Conservation (phyloP, 1,140 invertebrate genomes). For the Drosophila virilis region DNA sequence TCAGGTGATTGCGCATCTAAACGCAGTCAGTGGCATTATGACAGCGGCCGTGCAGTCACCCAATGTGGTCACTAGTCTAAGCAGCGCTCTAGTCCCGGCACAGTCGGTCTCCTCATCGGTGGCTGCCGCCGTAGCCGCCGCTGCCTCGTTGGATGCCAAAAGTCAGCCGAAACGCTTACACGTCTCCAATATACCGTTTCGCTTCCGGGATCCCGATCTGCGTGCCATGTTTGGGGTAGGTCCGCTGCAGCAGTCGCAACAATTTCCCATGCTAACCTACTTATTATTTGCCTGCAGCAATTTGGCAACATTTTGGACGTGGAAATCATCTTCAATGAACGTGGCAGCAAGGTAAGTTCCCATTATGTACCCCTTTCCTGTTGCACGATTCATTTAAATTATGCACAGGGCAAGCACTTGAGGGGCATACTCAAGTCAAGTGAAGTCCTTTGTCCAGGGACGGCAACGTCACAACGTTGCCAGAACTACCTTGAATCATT, state of each 20-base stretch:
- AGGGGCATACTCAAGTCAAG: slow-evolving; percentile 1
- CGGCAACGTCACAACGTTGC: slow-evolving; percentile 23
- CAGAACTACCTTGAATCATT: slow-evolving; percentile 25
- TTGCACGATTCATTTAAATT: slow-evolving; percentile 55
- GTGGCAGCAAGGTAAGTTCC: slow-evolving; percentile 98
- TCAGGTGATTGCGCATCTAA: slow-evolving; percentile 80
- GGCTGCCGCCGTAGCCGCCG: slow-evolving; percentile 57
- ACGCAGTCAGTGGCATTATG: slow-evolving; percentile 76
- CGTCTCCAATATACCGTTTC: slow-evolving; percentile 99
- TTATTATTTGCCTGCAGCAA: slow-evolving; percentile 89
- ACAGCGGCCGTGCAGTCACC: slow-evolving; percentile 68
- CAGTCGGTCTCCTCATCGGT: slow-evolving; percentile 59
- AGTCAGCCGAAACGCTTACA: slow-evolving; percentile 94
- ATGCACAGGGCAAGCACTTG: slow-evolving; percentile 37
- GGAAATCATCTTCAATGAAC: slow-evolving; percentile 99
- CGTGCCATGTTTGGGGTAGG: slow-evolving; percentile 98
- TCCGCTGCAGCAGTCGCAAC: slow-evolving; percentile 58
- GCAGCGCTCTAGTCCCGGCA: slow-evolving; percentile 71
- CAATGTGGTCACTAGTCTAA: slow-evolving; percentile 71
- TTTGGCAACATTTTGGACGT: slow-evolving; percentile 99
- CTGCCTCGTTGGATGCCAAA: slow-evolving; percentile 84
- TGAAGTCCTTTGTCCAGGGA: slow-evolving; percentile 25
- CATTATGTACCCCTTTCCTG: slow-evolving; percentile 6
- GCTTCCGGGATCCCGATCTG: slow-evolving; percentile 98
- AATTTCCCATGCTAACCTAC: slow-evolving; percentile 15